Base-by-base conservation (phyloP, 2,113 vertebrate genomes). In the Phrynosoma platyrhinos region DNA sequence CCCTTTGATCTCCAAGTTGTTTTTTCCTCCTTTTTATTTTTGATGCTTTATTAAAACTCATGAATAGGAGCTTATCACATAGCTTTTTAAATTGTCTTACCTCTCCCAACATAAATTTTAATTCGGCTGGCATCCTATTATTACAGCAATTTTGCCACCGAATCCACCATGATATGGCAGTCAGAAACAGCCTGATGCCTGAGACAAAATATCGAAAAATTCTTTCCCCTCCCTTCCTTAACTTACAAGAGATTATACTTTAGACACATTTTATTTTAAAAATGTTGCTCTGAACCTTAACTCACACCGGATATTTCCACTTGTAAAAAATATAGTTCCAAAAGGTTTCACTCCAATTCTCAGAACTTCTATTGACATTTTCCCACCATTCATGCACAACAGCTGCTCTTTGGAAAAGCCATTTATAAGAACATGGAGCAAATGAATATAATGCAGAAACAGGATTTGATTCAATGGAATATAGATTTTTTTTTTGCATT, bases 361-460 rank as follows among this genome's bases (percentile, higher is more conserved):
- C 3, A 79, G 78, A 88, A 64, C 83, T 36, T 1, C 25, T 42
- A 12, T 52, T 16, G 2, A 86, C 89, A 82, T 84, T 74, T 20
- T 47, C 0, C 3, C 9, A 0, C 75, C 81, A 75, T 16, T 53
- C 14, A 58, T 0, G 1, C 23, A 74, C 20, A 87, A 13, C 79
- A 64, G 52, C 4, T 91, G 53, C 18, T 86, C 90, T 87, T 53
- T 85, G 66, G 92, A 92, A 92, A 40, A 91, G 62, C 7, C 1
- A 8, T 2, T 68, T 62, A 30, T 76, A 86, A 1, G 75, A 90
- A 89, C 84, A 86, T 18, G 78, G 76, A 87, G 20, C 0, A 86
- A 86, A 18, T 23, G 81, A 84, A 2, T 4, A 55, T 85, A 84
- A 88, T 78, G 6, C 40, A 88, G 47, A 76, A 42, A n/a, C 25